Evolutionary conservation across 2,113 vertebrate genomes (phyloP).

Genomic region (Sturnira hondurensis): DNA sequence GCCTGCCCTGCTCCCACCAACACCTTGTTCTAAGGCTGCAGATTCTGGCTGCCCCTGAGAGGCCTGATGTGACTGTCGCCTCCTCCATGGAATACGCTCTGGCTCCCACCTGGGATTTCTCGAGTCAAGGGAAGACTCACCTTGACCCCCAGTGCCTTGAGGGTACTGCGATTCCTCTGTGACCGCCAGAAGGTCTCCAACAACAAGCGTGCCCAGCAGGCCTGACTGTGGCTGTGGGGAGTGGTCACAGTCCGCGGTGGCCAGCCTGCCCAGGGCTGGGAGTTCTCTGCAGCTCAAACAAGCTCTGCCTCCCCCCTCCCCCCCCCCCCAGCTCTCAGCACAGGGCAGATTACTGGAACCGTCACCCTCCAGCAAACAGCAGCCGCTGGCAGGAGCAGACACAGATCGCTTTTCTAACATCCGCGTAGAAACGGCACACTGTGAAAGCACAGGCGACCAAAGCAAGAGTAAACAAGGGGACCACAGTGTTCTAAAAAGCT

Average conservation of each 20-base stretch:
- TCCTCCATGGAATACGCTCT: no score
- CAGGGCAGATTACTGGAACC: background rate
- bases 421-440: accelerated
- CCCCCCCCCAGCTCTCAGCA: background rate
- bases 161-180: background rate
- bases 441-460: background rate
- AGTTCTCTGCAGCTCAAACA: accelerated
- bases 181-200: background rate
- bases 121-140: background rate
- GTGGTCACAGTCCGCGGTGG: background rate
- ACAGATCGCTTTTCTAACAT: background rate
- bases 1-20: background rate
- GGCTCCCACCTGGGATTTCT: accelerated
- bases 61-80: no score
- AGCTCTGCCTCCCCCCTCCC: background rate
- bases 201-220: background rate
- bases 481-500: background rate
- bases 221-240: accelerated
- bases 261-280: background rate
- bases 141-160: background rate
- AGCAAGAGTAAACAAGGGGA: background rate
- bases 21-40: background rate
- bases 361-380: background rate
- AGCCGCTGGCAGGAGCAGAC: background rate
- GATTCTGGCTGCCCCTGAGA: background rate